A percentile compares a stretch with the other conserved stretches of the same genome.
These are phyloP conservation scores for Philotrypesis tridentata DNA, from an alignment of 1,140 invertebrate genomes.

Conservation along the genomic window DNA sequence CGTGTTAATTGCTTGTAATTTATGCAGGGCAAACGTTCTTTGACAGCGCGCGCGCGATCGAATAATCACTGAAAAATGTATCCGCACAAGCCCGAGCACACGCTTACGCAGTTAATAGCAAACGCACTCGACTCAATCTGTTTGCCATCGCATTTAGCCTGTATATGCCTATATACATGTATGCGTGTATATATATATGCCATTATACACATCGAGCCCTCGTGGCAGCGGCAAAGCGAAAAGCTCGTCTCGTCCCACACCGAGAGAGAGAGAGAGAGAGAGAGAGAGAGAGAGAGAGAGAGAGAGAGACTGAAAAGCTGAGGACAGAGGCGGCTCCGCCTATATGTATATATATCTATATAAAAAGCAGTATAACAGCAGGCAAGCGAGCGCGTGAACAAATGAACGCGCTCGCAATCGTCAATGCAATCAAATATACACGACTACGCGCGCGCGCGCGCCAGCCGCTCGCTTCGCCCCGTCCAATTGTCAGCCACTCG, in stretches of 20 bases:
- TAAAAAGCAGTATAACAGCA: slow-evolving; percentile 7
- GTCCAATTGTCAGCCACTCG: slow-evolving; percentile 1
- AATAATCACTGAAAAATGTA: not conserved
- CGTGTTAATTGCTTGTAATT: not conserved
- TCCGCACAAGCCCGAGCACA: not conserved
- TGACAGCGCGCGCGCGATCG: no score
- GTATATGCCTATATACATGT: no score
- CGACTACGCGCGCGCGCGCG: no score
- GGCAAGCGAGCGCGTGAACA: not conserved
- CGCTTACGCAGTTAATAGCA: not conserved
- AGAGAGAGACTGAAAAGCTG: no score
- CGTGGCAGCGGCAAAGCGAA: not conserved
- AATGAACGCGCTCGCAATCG: not conserved
- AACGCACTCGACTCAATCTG: not conserved
- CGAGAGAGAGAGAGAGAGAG: no score
- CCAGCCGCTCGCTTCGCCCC: no score
- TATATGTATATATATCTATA: no score
- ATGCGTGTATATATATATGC: no score
- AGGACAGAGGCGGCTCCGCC: no score
- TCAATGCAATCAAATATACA: slow-evolving; percentile 1
- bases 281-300: no score
- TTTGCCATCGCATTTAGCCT: slow-evolving; percentile 1
- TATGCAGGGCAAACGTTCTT: not conserved
- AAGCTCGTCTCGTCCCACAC: not conserved
- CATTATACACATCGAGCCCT: not conserved